A percentile compares a stretch with the other conserved stretches of the same genome.
Conservation (phyloP, 2,888 invertebrate species). For the Tolmerus cingulatus region DNA sequence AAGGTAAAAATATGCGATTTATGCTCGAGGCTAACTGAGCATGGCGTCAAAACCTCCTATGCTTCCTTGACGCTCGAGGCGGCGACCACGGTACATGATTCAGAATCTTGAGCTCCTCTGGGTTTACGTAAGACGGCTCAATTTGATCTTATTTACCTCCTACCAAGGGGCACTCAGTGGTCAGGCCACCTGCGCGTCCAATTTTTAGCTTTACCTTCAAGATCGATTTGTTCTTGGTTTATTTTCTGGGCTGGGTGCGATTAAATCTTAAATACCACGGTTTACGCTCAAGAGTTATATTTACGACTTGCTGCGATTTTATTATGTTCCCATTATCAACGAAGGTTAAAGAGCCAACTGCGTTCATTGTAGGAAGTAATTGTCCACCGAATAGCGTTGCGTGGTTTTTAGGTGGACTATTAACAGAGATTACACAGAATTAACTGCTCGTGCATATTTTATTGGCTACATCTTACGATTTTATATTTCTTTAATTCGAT, state of each 20-base stretch:
- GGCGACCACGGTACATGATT: neutral
- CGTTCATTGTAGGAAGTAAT: neutral
- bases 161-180: neutral
- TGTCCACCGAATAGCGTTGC: neutral
- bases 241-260: neutral
- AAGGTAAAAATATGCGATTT: slow-evolving; percentile 4
- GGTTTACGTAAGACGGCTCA: neutral
- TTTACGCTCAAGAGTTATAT: slow-evolving; percentile 7
- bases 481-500: too few relatives aligned
- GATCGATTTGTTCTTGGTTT: neutral
- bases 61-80: neutral
- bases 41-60: slow-evolving; percentile 19
- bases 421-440: neutral
- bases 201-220: neutral
- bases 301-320: slow-evolving; percentile 2
- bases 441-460: neutral
- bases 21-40: slow-evolving; percentile 22
- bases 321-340: slow-evolving; percentile 17
- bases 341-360: neutral
- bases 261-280: neutral
- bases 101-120: neutral
- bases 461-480: neutral
- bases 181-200: slow-evolving; percentile 11
- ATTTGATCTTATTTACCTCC: neutral
- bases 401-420: neutral